Conservation (phyloP, 53 echinoderm and acorn worm genomes). For the Temnopleurus reevesii region DNA sequence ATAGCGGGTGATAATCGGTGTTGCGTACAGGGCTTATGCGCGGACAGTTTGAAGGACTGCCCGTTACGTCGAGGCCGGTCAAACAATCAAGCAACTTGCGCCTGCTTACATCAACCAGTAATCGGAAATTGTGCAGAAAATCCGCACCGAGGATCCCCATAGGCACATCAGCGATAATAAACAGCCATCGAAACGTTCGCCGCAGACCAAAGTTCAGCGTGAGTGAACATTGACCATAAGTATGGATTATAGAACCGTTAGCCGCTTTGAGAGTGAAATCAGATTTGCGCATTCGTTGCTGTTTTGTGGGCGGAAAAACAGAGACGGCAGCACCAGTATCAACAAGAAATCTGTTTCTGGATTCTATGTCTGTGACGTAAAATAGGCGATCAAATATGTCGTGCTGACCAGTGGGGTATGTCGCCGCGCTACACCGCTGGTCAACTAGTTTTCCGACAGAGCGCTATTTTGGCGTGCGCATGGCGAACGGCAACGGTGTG, state of each 20-base stretch:
- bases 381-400: not conserved
- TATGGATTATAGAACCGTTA: constrained; percentile 37
- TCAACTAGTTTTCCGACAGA: not conserved
- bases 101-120: constrained; percentile 52
- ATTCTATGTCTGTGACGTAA: not conserved
- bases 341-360: not conserved
- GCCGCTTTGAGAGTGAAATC: constrained; percentile 17
- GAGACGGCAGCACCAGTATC: constrained; percentile 45
- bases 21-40: constrained; percentile 31
- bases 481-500: not conserved
- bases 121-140: too few relatives aligned
- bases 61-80: constrained; percentile 23
- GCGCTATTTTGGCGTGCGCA: not conserved
- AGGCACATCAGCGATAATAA: too few relatives aligned
- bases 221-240: constrained; percentile 56
- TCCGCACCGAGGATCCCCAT: too few relatives aligned
- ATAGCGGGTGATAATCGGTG: not conserved
- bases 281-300: not conserved
- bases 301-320: constrained; percentile 20
- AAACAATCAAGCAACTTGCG: constrained; percentile 6
- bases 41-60: not conserved
- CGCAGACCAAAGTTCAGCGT: constrained; percentile 60
- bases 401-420: not conserved
- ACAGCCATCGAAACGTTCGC: not conserved
- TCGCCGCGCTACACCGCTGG: too few relatives aligned